These are phyloP conservation scores for Stichopus horrens DNA, from an alignment of 53 echinoderm and acorn worm genomes.

Conservation along the genomic window DNA sequence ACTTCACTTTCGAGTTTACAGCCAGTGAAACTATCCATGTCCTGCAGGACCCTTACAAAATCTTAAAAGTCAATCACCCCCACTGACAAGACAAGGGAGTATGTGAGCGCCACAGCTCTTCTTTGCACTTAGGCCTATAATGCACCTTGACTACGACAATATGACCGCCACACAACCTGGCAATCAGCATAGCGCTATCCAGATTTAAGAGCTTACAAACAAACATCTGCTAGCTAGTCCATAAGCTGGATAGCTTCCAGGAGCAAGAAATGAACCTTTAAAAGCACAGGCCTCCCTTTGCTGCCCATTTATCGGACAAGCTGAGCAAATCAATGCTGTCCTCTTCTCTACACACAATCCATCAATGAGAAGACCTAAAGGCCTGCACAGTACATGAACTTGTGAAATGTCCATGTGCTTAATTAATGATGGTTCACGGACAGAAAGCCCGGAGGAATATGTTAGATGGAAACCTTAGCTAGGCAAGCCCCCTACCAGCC, in stretches of 20 bases:
- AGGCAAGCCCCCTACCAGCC: not conserved
- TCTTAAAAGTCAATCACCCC: no score
- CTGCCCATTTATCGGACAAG: not conserved
- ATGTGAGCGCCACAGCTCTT: no score
- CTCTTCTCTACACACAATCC: not conserved
- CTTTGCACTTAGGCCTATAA: no score
- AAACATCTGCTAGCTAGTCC: no score
- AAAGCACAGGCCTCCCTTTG: not conserved
- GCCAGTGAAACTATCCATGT: no score
- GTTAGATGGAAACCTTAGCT: not conserved
- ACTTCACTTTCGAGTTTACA: no score
- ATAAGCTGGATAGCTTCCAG: not conserved
- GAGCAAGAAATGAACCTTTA: not conserved
- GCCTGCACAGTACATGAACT: not conserved
- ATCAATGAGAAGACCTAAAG: not conserved
- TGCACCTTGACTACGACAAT: no score
- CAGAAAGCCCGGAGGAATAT: slow-evolving; percentile 1
- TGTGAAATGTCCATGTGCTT: not conserved
- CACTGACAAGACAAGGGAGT: no score
- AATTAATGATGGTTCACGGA: not conserved
- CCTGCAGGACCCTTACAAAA: no score
- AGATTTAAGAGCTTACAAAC: no score
- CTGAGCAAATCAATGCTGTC: not conserved
- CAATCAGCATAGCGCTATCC: no score
- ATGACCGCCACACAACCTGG: no score